Conservation (phyloP, 2,113 vertebrate genomes). For the Cyprinodon brontotheroides region DNA sequence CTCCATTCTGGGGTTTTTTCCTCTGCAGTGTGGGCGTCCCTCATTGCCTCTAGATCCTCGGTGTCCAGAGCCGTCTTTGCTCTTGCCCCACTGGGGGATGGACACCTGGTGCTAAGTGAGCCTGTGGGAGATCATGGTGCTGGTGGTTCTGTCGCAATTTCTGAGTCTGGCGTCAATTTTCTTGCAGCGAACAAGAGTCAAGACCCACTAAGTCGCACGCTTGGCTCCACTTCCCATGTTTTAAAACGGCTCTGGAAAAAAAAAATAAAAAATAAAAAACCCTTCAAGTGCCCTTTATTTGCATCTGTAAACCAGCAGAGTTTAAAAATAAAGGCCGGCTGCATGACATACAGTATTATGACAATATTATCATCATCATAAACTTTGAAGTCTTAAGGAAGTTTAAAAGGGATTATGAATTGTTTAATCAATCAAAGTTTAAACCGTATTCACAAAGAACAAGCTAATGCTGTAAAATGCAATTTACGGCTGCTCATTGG, state of each 20-base stretch:
- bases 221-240: slow-evolving; percentile 49
- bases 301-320: background rate
- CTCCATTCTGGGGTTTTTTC: slow-evolving; percentile 44
- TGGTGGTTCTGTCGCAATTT: slow-evolving; percentile 66
- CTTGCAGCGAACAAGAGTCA: slow-evolving; percentile 55
- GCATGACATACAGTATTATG: no score
- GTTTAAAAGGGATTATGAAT: no score
- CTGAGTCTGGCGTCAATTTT: slow-evolving; percentile 56
- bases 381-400: no score
- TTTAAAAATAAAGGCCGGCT: background rate
- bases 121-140: slow-evolving; percentile 66
- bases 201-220: slow-evolving; percentile 58
- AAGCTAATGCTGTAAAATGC: no score
- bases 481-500: no score
- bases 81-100: slow-evolving; percentile 22
- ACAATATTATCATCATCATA: no score
- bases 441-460: no score
- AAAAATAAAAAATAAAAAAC: background rate
- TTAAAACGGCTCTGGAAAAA: background rate
- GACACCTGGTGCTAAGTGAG: slow-evolving; percentile 29
- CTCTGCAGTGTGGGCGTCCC: slow-evolving; percentile 16
- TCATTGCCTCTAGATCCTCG: slow-evolving; percentile 43
- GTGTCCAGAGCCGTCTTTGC: slow-evolving; percentile 27
- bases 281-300: background rate
- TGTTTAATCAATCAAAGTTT: no score